Evolutionary conservation across 1,140 invertebrate species (phyloP).

Genomic region (Ceratosolen fusciceps): DNA sequence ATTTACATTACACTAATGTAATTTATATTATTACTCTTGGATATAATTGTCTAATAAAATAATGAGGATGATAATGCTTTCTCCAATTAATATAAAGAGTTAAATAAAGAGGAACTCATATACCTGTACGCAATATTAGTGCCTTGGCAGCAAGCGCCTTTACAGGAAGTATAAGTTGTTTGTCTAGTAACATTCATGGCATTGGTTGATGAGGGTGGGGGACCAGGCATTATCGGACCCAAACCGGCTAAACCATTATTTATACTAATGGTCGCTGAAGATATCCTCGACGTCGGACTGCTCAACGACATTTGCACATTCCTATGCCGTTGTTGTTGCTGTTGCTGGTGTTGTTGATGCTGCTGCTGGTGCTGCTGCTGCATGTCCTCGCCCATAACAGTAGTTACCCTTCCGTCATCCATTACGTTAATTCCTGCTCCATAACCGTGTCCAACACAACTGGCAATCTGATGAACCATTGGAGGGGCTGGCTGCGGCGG

Average conservation of each 20-base stretch:
- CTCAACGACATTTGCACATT: conserved; percentile 36
- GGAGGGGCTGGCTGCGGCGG: background rate
- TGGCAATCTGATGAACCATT: conserved; percentile 20
- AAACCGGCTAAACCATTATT: conserved; percentile 38
- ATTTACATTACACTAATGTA: too few relatives aligned
- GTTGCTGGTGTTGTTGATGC: conserved; percentile 43
- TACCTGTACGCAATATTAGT: conserved; percentile 57
- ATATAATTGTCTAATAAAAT: too few relatives aligned
- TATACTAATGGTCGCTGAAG: background rate
- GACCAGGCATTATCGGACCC: conserved; percentile 25
- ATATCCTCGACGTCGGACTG: conserved; percentile 40
- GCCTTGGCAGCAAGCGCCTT: conserved; percentile 63
- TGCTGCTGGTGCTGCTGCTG: conserved; percentile 43
- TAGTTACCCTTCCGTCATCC: conserved; percentile 6
- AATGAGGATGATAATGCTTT: too few relatives aligned
- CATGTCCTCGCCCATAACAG: conserved; percentile 19
- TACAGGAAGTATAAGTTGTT: conserved; percentile 60
- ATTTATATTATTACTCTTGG: too few relatives aligned
- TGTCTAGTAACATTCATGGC: conserved; percentile 39
- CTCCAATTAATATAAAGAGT: background rate
- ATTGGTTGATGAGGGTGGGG: conserved; percentile 45
- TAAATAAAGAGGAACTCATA: background rate
- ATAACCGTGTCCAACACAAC: background rate
- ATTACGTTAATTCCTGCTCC: background rate
- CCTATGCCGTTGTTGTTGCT: conserved; percentile 31